Evolutionary conservation across 2,113 vertebrate genomes (phyloP).

Genomic region (Heterotis niloticus): DNA sequence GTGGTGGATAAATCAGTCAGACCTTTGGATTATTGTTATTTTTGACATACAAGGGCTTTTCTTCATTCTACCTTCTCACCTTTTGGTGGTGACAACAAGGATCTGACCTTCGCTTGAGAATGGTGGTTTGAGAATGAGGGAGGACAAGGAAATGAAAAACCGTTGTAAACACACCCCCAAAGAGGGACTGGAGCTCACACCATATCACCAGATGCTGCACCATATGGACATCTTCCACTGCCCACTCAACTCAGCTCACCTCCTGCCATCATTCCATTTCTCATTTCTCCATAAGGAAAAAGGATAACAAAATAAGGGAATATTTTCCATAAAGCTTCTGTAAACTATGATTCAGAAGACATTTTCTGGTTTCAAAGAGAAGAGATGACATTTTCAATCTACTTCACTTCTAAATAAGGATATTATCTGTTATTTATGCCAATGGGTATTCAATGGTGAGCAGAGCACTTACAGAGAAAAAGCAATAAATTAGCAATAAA

Average conservation of each 20-base stretch:
- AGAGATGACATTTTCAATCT: no score
- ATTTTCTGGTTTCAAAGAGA: no score
- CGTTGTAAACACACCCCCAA: neutral
- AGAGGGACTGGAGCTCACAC: conserved; percentile 36
- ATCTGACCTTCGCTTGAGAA: neutral
- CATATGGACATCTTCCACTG: conserved; percentile 60
- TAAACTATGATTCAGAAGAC: neutral
- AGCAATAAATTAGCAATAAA: neutral
- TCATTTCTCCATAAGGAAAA: conserved; percentile 20
- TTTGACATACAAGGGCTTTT: neutral
- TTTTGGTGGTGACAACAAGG: neutral
- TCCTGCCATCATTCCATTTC: conserved; percentile 10
- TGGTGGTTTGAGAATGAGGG: conserved; percentile 4
- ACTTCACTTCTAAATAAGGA: neutral
- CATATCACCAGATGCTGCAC: conserved; percentile 57
- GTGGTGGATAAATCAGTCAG: neutral
- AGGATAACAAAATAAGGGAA: neutral
- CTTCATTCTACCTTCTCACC: neutral
- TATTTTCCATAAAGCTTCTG: no score
- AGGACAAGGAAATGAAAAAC: neutral
- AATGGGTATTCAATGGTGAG: conserved; percentile 5
- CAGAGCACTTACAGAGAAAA: conserved; percentile 16
- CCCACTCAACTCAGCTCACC: conserved; percentile 29
- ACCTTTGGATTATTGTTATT: neutral
- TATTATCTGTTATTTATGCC: neutral